Evolutionary conservation across 2,113 vertebrate genomes (phyloP), one percentile per base, ranked within the genome.

Genomic region (Micronycteris hirsuta): DNA sequence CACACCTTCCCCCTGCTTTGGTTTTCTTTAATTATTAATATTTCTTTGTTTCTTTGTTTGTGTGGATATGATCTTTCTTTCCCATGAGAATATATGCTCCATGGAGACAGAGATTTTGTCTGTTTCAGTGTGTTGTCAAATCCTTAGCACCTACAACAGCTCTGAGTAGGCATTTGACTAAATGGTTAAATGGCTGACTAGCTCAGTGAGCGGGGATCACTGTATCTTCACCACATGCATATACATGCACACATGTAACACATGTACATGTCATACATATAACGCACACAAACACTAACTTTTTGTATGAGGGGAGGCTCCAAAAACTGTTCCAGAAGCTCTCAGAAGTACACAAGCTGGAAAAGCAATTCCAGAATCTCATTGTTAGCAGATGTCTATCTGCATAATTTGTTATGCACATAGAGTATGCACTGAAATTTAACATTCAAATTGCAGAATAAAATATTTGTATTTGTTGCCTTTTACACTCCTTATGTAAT

Each of bases 391-490:
- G 80, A 63, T 1, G 3, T 63, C 86, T 67, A 82, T 63, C 56
- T 71, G 56, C 12, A 12, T 38, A 45, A 54, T 20, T 20, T 45
- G 16, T 45, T 45, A 63, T 45, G 68, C 71, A 95, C 43, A 31
- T 1, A 7, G 47, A n/a, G 24, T 19, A 22, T 3, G 73, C 80
- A n/a, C n/a, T 91, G 77, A 96, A 91, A 96, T 68, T 88, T 94
- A 70, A 91, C 88, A 77, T 94, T 91, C 85, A 88, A 54, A 83
- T 86, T 28, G n/a, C 67, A 74, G 58, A 19, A 91, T 96, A 91
- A 95, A 93, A 86, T 86, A 77, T 88, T 94, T 96, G 84, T 96
- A 96, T 93, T 93, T 96, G 85, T 74, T 77, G 78, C 47, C 31
- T 86, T 89, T 96, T 93, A 93, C 81, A 36, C 3, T 88, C 82